Percentiles rank a stretch among this genome's conserved stretches.
Conservation (phyloP, 2,113 vertebrate species). For the Prionailurus viverrinus region DNA sequence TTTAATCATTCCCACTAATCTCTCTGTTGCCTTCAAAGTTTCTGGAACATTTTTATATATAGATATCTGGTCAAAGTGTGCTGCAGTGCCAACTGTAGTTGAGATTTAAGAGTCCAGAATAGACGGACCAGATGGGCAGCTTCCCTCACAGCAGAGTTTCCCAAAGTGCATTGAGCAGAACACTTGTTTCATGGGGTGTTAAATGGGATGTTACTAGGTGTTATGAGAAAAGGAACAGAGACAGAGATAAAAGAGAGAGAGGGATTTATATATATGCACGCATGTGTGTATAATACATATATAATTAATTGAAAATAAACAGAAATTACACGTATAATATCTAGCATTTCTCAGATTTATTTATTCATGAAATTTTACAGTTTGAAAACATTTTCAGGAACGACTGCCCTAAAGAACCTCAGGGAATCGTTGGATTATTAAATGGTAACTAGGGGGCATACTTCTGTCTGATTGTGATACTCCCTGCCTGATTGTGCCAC, state of each 20-base stretch:
- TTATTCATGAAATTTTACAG: neutral
- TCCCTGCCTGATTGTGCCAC: neutral
- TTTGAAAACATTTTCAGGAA: neutral
- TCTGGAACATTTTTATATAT: conserved; percentile 82
- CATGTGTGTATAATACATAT: neutral
- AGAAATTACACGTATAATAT: neutral
- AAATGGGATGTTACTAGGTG: conserved; percentile 81
- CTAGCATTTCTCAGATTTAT: neutral
- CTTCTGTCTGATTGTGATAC: neutral
- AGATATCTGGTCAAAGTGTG: conserved; percentile 84
- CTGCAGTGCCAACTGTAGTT: conserved; percentile 82
- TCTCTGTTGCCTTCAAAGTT: conserved; percentile 79
- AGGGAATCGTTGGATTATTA: neutral
- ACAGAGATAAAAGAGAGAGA: neutral
- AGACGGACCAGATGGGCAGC: conserved; percentile 84
- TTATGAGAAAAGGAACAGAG: conserved; percentile 61
- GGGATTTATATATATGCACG: neutral
- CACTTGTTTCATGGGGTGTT: conserved; percentile 78
- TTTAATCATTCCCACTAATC: conserved; percentile 73
- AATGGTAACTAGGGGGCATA: neutral
- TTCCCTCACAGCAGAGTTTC: conserved; percentile 83
- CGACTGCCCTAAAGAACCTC: neutral
- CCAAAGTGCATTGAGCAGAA: conserved; percentile 80
- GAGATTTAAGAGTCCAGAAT: conserved; percentile 83
- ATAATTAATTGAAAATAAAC: neutral